Evolutionary conservation across 2,113 vertebrate genomes (phyloP), one percentile per base, ranked within the genome.

Genomic region (Clarias macrocephalus): DNA sequence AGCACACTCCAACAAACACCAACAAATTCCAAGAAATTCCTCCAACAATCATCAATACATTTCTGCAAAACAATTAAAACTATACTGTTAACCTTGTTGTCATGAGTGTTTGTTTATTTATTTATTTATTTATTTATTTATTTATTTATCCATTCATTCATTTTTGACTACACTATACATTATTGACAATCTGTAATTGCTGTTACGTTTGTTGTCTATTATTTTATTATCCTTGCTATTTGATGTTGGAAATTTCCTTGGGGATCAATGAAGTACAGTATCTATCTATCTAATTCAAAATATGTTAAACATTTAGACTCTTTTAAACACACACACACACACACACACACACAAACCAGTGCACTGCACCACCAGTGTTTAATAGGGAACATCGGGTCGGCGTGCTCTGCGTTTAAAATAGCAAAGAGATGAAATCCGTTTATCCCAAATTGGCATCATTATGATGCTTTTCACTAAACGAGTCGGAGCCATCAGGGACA

Each of bases 371-470:
- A 8, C 5, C 42, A 52, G 76, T 79, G 48, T 56, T 79, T 30
- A 28, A 57, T 28, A 79, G 76, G 30, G 25, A 56, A 18, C 2
- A 1, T 33, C 33, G 77, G 77, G 57, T 60, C 2, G 57, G 23
- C 37, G 48, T 25, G 30, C 25, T 28, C 19, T 5, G 15, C n/a
- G 28, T 63, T 63, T 80, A 63, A 66, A 68, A 80, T 59, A 59
- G 77, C 77, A 80, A 18, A 28, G 8, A 59, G 79, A 23, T 11
- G 4, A 60, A 80, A 80, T 80, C 79, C 30, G 79, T 80, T 80
- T 80, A 80, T 60, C 56, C 57, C 25, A 80, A 80, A 86, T 68
- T 70, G 76, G 52, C 62, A 52, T 86, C 62, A 86, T 86, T 86
- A 81, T 72, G 52, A 68, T 25, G 81, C 56, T 73, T 65, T 79